phyloP scores from a whole-genome alignment of 2,888 invertebrate genomes.

The Sericinus montela region DNA sequence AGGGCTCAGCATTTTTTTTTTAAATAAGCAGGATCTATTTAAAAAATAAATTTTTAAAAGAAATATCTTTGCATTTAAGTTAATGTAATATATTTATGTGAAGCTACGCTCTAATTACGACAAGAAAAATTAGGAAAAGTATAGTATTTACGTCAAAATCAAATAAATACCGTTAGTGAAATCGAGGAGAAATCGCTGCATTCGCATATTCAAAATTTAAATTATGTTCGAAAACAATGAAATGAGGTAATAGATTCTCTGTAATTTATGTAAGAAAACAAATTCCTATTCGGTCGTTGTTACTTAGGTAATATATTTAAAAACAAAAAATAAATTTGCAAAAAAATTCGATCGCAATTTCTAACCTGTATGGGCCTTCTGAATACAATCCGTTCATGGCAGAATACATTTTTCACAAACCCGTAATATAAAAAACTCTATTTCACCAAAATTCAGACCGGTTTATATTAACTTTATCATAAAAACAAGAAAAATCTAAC shows the following conservation, averaged over 20 bases:
- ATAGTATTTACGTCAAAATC: neutral
- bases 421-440: slow-evolving; percentile 30
- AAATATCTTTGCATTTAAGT: too few relatives aligned
- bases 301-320: neutral
- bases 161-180: slow-evolving; percentile 17
- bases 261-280: neutral
- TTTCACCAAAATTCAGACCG: slow-evolving; percentile 33
- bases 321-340: neutral
- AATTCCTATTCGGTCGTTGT: neutral
- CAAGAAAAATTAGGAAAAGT: too few relatives aligned
- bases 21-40: too few relatives aligned
- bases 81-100: too few relatives aligned
- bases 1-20: too few relatives aligned
- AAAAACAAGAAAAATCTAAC: slow-evolving; percentile 36
- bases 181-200: slow-evolving; percentile 15
- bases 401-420: slow-evolving; percentile 54
- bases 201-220: neutral
- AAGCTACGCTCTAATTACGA: too few relatives aligned
- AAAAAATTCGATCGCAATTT: slow-evolving; percentile 21
- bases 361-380: slow-evolving; percentile 69
- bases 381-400: slow-evolving; percentile 67
- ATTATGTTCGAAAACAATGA: neutral
- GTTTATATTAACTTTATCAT: slow-evolving; percentile 29
- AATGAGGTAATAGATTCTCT: neutral
- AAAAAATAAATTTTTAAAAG: too few relatives aligned